Base-by-base conservation (phyloP, 2,113 vertebrate species). In the Arvicanthis niloticus region DNA sequence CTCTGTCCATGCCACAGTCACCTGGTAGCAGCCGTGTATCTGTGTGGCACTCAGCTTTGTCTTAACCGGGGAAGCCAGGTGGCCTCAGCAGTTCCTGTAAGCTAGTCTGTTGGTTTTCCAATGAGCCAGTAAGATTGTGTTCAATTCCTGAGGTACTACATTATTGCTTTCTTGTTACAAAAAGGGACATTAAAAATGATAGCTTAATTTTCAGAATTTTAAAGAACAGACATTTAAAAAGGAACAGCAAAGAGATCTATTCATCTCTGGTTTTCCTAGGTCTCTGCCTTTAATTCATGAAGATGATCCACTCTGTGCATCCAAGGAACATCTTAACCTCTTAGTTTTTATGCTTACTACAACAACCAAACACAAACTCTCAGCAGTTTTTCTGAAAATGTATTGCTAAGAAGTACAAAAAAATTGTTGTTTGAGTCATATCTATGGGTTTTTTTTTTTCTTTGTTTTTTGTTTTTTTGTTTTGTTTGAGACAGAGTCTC, bases 161-260 rank as follows among this genome's bases (percentile, higher is more conserved):
- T 56, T 86, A n/a, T 89, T 94, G 40, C 53, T 85, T 5, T 94
- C 13, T 95, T 26, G 24, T 62, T 88, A 84, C 31, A 75, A n/a
- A 92, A 87, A 91, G 15, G 81, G 37, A 24, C 13, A 29, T 62
- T 84, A 65, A 85, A 45, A 91, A 60, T 53, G 29, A 42, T 78
- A 88, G 77, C 84, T 91, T 94, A 70, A 88, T 60, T 93, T 93
- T 94, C 31, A 96, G 75, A 89, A 72, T 93, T 94, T 84, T 70
- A 68, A 93, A 86, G 73, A 92, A 62, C 9, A 68, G 40, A 19
- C 56, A 70, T 94, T 53, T 81, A 70, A 62, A 53, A 92, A 21
- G 84, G 37, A 45, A 34, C 91, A 58, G 17, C 34, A 93, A 93
- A 88, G 82, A 89, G 15, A 37, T 67, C 24, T 75, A 16, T 26